Evolutionary conservation across 1,140 invertebrate genomes (phyloP).

Genomic region (Thereuonema tuberculata): DNA sequence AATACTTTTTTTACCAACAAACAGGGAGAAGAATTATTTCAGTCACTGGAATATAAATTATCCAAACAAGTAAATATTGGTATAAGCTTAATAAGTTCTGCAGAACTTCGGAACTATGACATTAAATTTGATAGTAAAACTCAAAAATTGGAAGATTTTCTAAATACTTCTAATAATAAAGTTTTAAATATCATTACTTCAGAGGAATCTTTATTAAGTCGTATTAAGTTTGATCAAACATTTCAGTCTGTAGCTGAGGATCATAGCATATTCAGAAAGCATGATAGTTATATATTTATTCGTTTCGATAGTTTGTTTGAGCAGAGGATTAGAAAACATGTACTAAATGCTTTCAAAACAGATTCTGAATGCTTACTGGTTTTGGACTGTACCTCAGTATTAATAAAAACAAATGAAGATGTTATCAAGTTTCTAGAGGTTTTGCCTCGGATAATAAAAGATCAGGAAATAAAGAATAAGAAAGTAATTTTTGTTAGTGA

Average conservation of each 20-base stretch:
- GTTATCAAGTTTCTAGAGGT: too few species aligned
- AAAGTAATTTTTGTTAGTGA: too few species aligned
- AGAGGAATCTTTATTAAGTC: not conserved
- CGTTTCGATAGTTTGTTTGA: not conserved
- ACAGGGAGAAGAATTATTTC: too few species aligned
- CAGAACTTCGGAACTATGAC: not conserved
- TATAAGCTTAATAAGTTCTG: not conserved
- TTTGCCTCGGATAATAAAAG: too few species aligned
- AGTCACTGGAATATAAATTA: too few species aligned
- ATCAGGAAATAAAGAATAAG: too few species aligned
- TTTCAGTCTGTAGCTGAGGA: not conserved
- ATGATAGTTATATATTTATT: not conserved
- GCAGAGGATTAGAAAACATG: not conserved
- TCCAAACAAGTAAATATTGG: not conserved
- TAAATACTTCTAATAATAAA: not conserved
- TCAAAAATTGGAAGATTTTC: not conserved
- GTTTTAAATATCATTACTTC: not conserved
- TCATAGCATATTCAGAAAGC: not conserved
- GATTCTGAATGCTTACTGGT: too few species aligned
- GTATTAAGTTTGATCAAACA: not conserved
- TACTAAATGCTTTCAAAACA: not conserved
- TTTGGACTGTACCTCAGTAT: too few species aligned
- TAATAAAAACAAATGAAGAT: too few species aligned
- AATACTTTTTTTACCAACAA: too few species aligned
- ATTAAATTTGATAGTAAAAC: not conserved